Evolutionary conservation across 2,797 vertebrate species (phyloP).

Genomic region (Telmatherina bonti): DNA sequence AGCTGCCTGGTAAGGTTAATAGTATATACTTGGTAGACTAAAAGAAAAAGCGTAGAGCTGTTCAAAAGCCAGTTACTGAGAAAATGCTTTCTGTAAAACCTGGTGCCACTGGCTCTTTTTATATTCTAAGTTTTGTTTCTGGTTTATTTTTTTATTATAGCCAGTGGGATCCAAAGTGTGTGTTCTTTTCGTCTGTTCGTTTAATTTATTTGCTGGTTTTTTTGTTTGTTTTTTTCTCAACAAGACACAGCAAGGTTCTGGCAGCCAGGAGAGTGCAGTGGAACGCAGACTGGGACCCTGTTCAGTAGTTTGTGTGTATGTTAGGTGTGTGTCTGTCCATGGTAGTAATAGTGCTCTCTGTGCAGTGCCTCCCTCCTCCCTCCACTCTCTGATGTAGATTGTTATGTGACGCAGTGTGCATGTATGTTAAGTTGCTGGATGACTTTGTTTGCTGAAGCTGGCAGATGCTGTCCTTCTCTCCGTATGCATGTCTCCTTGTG

Average conservation of each 20-base stretch:
- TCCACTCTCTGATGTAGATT: slow-evolving; percentile 69
- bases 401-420: slow-evolving; percentile 73
- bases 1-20: slow-evolving; percentile 87
- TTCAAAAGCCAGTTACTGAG: slow-evolving; percentile 85
- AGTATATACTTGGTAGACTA: slow-evolving; percentile 87
- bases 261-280: slow-evolving; percentile 87
- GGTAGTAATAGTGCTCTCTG: slow-evolving; percentile 78
- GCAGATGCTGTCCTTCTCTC: slow-evolving; percentile 52
- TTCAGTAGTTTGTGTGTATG: slow-evolving; percentile 59
- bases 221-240: slow-evolving; percentile 40
- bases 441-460: slow-evolving; percentile 72
- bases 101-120: slow-evolving; percentile 78
- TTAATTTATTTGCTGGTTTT: slow-evolving; percentile 61
- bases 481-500: slow-evolving; percentile 12
- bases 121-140: slow-evolving; percentile 77
- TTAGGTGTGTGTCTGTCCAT: slow-evolving; percentile 74
- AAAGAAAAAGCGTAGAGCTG: slow-evolving; percentile 84
- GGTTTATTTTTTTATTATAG: slow-evolving; percentile 73
- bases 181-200: slow-evolving; percentile 77
- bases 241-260: slow-evolving; percentile 85
- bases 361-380: slow-evolving; percentile 71
- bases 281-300: slow-evolving; percentile 82
- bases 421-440: slow-evolving; percentile 68
- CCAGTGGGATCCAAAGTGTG: slow-evolving; percentile 79
- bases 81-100: slow-evolving; percentile 83